Percentiles rank a stretch among this genome's conserved stretches.
These are phyloP conservation scores for Drosophila mimetica DNA, from an alignment of 2,888 invertebrate species.

Conservation along the genomic window DNA sequence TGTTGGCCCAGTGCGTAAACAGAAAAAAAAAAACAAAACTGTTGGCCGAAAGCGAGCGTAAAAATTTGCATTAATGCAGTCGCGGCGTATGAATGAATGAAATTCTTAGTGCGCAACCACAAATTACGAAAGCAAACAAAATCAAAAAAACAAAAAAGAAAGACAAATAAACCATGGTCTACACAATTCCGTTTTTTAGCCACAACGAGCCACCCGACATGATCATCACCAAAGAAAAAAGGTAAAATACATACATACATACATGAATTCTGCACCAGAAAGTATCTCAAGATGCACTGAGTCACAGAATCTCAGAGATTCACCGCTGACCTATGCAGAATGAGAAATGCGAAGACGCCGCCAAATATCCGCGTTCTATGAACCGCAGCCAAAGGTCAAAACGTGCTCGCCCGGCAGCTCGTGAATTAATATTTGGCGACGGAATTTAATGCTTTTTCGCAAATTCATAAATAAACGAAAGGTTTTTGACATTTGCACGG, in stretches of 20 bases:
- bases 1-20: conserved; percentile 62
- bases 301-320: conserved; percentile 46
- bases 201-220: conserved; percentile 83
- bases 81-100: conserved; percentile 68
- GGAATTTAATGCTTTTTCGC: conserved; percentile 48
- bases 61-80: conserved; percentile 73
- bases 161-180: conserved; percentile 76
- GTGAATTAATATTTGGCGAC: conserved; percentile 42
- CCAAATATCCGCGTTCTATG: conserved; percentile 76
- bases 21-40: conserved; percentile 41
- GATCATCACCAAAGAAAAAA: conserved; percentile 76
- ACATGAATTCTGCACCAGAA: no score
- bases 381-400: conserved; percentile 69
- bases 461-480: conserved; percentile 51
- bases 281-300: conserved; percentile 43
- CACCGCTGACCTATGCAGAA: conserved; percentile 47
- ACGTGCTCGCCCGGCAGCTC: conserved; percentile 60
- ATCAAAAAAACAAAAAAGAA: conserved; percentile 27
- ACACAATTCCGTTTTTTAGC: conserved; percentile 82
- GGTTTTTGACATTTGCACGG: conserved; percentile 76
- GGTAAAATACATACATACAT: conserved; percentile 60
- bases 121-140: conserved; percentile 68
- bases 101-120: conserved; percentile 47
- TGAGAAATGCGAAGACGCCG: conserved; percentile 19
- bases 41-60: conserved; percentile 52